A percentile compares a stretch with the other conserved stretches of the same genome.
phyloP scores from a whole-genome alignment of 2,797 vertebrate species.

The Uromys caudimaculatus region DNA sequence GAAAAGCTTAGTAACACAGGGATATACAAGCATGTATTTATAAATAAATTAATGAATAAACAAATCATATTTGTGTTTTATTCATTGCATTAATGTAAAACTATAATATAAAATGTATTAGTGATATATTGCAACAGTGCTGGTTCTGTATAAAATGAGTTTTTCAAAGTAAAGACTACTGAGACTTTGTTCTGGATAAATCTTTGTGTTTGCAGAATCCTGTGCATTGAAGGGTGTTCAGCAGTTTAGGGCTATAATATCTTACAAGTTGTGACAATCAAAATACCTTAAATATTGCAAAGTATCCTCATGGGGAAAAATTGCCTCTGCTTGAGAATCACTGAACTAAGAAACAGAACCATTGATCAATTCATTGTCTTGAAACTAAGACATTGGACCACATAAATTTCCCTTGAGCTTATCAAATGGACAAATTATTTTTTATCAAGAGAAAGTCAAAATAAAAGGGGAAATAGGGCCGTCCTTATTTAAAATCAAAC shows the following conservation, averaged over 20 bases:
- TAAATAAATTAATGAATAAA: not conserved
- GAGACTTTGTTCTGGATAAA: not conserved
- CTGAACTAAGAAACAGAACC: not conserved
- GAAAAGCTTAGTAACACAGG: not conserved
- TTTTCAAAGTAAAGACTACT: not conserved
- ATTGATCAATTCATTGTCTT: not conserved
- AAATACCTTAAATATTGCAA: conserved; percentile 5
- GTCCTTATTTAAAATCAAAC: not conserved
- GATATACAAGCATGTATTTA: not conserved
- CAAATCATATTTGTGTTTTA: not conserved
- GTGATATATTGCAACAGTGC: not conserved
- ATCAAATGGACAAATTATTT: not conserved
- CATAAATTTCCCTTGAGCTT: not conserved
- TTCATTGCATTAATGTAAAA: not conserved
- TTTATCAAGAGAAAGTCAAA: not conserved
- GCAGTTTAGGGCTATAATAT: not conserved
- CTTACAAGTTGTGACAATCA: not conserved
- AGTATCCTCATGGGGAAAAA: not conserved
- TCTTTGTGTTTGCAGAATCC: not conserved
- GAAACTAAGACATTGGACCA: not conserved
- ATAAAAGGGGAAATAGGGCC: not conserved
- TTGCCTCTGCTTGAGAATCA: not conserved
- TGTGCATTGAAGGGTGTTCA: not conserved
- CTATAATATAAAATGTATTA: not conserved
- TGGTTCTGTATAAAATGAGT: not conserved